Percentiles rank a stretch among this genome's conserved stretches.
These are phyloP conservation scores for Micronycteris hirsuta DNA, from an alignment of 2,113 vertebrate genomes.

Conservation along the genomic window DNA sequence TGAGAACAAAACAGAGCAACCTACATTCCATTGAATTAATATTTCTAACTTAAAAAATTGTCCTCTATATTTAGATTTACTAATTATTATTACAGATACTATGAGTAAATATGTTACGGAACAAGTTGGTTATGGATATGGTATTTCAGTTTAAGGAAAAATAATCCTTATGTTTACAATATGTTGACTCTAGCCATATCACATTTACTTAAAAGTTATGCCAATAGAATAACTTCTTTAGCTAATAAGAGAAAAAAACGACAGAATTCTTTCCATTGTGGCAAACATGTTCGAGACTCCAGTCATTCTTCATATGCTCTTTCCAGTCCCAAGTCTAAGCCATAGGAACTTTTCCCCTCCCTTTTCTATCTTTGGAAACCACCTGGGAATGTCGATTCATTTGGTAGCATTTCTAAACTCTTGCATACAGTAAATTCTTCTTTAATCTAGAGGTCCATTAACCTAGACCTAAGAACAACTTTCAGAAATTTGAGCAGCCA, in stretches of 20 bases:
- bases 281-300: not conserved
- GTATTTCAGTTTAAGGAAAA: not conserved
- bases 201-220: not conserved
- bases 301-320: not conserved
- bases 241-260: not conserved
- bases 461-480: not conserved
- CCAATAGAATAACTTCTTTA: not conserved
- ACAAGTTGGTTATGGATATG: not conserved
- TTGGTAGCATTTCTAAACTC: not conserved
- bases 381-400: not conserved
- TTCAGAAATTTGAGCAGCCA: not conserved
- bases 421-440: not conserved
- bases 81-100: not conserved
- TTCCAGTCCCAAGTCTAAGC: not conserved
- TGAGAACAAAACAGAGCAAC: not conserved
- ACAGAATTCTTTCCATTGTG: not conserved
- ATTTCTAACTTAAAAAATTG: not conserved
- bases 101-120: not conserved
- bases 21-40: not conserved
- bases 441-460: not conserved
- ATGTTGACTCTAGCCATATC: not conserved
- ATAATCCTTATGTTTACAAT: not conserved
- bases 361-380: not conserved
- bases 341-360: not conserved
- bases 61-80: not conserved